A percentile compares a stretch with the other conserved stretches of the same genome.
These are phyloP conservation scores for Crioceris asparagi DNA, from an alignment of 2,888 invertebrate species.

Conservation along the genomic window DNA sequence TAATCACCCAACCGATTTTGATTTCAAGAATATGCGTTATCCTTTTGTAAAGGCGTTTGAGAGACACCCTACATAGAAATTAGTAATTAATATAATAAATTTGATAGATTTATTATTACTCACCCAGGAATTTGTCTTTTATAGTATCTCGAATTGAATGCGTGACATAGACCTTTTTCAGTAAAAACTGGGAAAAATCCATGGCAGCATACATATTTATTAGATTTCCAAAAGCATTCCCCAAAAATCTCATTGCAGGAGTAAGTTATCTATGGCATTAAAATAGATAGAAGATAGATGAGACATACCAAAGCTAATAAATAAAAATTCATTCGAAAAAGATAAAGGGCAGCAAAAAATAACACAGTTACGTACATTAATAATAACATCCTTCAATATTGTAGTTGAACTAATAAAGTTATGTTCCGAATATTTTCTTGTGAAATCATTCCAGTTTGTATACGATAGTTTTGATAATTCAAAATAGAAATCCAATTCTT, in stretches of 20 bases:
- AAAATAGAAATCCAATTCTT: slow-evolving; percentile 11
- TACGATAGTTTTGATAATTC: slow-evolving; percentile 14
- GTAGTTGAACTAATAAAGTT: too few species aligned
- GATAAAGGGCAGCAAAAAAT: too few species aligned
- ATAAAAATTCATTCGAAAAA: too few species aligned
- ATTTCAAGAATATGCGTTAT: too few species aligned
- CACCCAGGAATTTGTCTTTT: slow-evolving; percentile 41
- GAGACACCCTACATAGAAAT: too few species aligned
- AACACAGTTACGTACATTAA: too few species aligned
- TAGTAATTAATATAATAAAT: too few species aligned
- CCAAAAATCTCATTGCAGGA: slow-evolving; percentile 51
- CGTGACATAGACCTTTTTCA: slow-evolving; percentile 64
- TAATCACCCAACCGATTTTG: too few species aligned
- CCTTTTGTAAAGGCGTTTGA: too few species aligned
- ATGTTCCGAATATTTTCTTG: slow-evolving; percentile 11
- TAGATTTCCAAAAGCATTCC: slow-evolving; percentile 58
- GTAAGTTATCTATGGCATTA: slow-evolving; percentile 51
- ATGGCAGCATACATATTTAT: slow-evolving; percentile 53
- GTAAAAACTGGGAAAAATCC: slow-evolving; percentile 60
- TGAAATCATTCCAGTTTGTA: slow-evolving; percentile 9
- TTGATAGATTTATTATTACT: slow-evolving; percentile 10
- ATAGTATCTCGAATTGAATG: slow-evolving; percentile 55
- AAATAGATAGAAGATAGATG: too few species aligned
- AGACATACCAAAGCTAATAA: too few species aligned
- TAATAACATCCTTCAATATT: too few species aligned